Percentiles rank a stretch among this genome's conserved stretches.
Conservation (phyloP, 2,797 vertebrate species). For the Antrozous pallidus region DNA sequence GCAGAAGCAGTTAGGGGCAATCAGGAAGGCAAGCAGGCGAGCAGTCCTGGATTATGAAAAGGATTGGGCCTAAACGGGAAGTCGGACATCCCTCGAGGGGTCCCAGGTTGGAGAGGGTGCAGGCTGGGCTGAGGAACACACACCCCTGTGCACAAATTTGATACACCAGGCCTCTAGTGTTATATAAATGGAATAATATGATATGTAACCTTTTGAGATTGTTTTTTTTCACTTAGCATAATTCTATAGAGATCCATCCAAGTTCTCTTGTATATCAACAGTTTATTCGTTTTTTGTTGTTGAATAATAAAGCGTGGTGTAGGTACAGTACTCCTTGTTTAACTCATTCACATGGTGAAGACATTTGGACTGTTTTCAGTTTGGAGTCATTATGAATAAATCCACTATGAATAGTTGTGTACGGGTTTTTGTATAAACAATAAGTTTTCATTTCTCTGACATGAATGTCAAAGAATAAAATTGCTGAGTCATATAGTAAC, state of each 20-base stretch:
- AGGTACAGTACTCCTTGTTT: neutral
- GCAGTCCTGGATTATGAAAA: no score
- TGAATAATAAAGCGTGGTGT: neutral
- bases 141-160: no score
- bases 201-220: neutral
- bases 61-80: no score
- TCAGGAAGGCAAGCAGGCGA: no score
- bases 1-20: no score
- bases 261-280: neutral
- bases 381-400: neutral
- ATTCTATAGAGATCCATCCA: neutral
- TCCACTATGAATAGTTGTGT: neutral
- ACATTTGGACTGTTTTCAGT: neutral
- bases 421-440: neutral
- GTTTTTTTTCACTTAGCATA: neutral
- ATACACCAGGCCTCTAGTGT: no score
- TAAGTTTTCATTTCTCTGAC: neutral
- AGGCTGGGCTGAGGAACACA: no score
- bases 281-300: neutral
- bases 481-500: neutral
- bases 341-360: neutral
- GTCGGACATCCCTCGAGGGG: no score
- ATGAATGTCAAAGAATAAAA: neutral
- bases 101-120: no score
- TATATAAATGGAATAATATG: neutral